phyloP scores from a whole-genome alignment of 1,140 invertebrate genomes.

The Samia ricini region DNA sequence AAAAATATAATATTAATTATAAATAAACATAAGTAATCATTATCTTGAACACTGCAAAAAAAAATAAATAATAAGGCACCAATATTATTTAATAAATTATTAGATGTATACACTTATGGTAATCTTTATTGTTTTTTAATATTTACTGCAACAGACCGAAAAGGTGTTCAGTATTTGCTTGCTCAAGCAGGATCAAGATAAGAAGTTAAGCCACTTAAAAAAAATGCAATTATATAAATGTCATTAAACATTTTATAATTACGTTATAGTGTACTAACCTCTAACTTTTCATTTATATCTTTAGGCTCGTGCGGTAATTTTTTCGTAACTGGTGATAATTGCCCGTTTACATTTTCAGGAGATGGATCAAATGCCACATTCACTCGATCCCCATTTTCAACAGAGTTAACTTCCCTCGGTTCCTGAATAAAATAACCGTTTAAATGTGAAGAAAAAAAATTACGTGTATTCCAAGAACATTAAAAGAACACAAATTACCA shows the following conservation, averaged over 20 bases:
- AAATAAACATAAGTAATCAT: too few species aligned
- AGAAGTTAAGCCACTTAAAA: too few species aligned
- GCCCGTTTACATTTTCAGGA: slow-evolving; percentile 22
- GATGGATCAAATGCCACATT: slow-evolving; percentile 33
- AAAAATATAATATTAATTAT: too few species aligned
- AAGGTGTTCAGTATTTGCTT: too few species aligned
- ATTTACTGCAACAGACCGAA: too few species aligned
- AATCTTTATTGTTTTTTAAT: too few species aligned
- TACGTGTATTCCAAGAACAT: not conserved
- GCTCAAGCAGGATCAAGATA: too few species aligned
- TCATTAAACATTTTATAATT: not conserved
- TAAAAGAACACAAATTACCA: too few species aligned
- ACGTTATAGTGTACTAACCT: not conserved
- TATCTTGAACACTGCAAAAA: too few species aligned
- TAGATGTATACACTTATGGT: too few species aligned
- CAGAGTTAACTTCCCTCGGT: slow-evolving; percentile 12
- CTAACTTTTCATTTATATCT: not conserved
- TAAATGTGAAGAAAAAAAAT: not conserved
- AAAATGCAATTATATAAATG: not conserved
- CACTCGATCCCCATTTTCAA: slow-evolving; percentile 25
- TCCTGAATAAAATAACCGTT: slow-evolving; percentile 20
- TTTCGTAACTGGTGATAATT: not conserved
- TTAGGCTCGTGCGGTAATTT: not conserved
- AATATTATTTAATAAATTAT: too few species aligned
- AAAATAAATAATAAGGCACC: too few species aligned